These are phyloP conservation scores for Bombyx huttoni DNA, from an alignment of 2,888 invertebrate species.

Conservation along the genomic window DNA sequence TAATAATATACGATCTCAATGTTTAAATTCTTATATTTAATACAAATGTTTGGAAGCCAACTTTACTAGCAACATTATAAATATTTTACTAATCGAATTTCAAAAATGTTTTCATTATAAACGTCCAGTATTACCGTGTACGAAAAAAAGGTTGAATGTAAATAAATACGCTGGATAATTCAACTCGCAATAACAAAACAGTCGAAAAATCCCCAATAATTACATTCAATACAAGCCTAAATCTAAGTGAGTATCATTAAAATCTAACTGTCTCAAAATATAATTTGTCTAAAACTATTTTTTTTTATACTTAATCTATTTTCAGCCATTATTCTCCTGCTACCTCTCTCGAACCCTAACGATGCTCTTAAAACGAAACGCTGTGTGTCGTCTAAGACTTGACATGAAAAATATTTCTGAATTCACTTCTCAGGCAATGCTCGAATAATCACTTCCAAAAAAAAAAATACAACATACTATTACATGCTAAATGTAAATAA, in stretches of 20 bases:
- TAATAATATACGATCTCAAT: too few relatives aligned
- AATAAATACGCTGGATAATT: too few relatives aligned
- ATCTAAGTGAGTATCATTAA: constrained; percentile 20
- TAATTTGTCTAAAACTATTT: constrained; percentile 10
- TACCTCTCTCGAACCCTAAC: constrained; percentile 33
- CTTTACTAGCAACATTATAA: too few relatives aligned
- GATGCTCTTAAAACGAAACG: constrained; percentile 6
- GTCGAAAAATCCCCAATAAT: neutral
- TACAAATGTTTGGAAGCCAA: too few relatives aligned
- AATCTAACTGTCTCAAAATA: constrained; percentile 12
- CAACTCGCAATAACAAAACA: too few relatives aligned
- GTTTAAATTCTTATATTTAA: too few relatives aligned
- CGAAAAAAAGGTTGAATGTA: too few relatives aligned
- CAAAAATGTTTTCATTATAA: too few relatives aligned
- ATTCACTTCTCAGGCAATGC: neutral
- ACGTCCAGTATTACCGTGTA: too few relatives aligned
- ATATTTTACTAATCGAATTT: too few relatives aligned
- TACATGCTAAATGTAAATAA: neutral
- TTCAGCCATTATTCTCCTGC: constrained; percentile 68
- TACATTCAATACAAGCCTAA: neutral
- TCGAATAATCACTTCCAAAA: neutral
- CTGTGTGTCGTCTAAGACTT: neutral
- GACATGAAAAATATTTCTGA: neutral
- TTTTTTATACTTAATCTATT: constrained; percentile 25
- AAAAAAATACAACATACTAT: neutral